Base-by-base conservation (phyloP, 2,113 vertebrate species). In the Misgurnus mizolepis region DNA sequence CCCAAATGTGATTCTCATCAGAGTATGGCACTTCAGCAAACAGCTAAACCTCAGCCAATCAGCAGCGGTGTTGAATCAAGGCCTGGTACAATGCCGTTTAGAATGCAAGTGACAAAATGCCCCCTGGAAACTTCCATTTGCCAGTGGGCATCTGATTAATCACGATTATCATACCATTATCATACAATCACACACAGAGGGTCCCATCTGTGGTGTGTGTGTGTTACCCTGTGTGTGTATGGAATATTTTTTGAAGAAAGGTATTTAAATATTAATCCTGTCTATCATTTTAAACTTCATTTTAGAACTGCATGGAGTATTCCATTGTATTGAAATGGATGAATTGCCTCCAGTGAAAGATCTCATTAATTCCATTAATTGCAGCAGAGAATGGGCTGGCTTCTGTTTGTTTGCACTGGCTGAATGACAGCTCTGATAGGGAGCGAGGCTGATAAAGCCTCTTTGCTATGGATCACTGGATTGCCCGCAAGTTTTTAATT, bases 141-240 rank as follows among this genome's bases (percentile, higher is more conserved):
- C 94, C 91, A 78, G 88, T 91, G 90, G 91, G 91, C 90, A 93
- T 95, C 92, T 95, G 93, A 95, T 95, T 95, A 95, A 95, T 94
- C 91, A 85, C 89, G 91, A 95, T 96, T 95, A 95, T 93, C 95
- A 94, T 95, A 94, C 85, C 80, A 95, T 96, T 95, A 95, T 95
- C 94, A 95, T 94, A 93, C 94, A 92, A 94, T 96, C 94, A 94
- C 90, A 93, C 94, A 93, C 93, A 34, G 88, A 92, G 89, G 90
- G 91, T 90, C 92, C 94, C 92, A 92, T 94, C 92, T 94, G 94
- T 89, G 93, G 84, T 84, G 89, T 83, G 71, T 66, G 68, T 68
- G 62, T 81, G 53, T 62, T 76, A 56, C 69, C 47, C 66, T 67
- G 60, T 60, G 79, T 67, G 69, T 50, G 65, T 71, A 67, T 34